phyloP scores from a whole-genome alignment of 37 sponge, comb jelly and placozoan genomes.

The Spongia lamella region DNA sequence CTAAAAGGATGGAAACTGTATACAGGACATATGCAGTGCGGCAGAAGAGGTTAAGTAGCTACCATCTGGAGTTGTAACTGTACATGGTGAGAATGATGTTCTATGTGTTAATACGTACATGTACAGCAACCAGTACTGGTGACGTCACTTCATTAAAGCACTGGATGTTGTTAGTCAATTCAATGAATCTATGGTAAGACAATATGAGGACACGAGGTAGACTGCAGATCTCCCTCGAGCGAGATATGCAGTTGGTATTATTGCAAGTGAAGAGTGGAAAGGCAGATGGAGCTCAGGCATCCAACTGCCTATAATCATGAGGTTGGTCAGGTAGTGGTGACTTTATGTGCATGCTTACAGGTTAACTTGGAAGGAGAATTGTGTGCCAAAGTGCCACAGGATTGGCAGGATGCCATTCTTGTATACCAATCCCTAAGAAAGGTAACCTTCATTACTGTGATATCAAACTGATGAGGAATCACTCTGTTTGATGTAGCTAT shows the following conservation, averaged over 20 bases:
- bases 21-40: slow-evolving; percentile 21
- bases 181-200: too few relatives aligned
- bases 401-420: slow-evolving; percentile 28
- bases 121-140: too few relatives aligned
- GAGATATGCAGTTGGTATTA: slow-evolving; percentile 17
- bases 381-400: not conserved
- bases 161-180: too few relatives aligned
- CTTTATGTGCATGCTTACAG: slow-evolving; percentile 3
- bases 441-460: slow-evolving; percentile 22
- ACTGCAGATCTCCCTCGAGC: slow-evolving; percentile 4
- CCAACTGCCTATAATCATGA: slow-evolving; percentile 26
- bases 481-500: not conserved
- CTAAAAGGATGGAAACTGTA: slow-evolving; percentile 5
- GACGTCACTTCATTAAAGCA: too few relatives aligned
- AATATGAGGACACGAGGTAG: too few relatives aligned
- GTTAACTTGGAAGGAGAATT: slow-evolving; percentile 23
- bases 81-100: too few relatives aligned
- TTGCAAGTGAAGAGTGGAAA: slow-evolving; percentile 35
- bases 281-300: slow-evolving; percentile 35
- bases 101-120: too few relatives aligned
- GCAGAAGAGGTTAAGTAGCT: not conserved
- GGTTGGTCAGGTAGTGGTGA: slow-evolving; percentile 35
- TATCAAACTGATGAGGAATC: too few relatives aligned
- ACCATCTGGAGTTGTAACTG: too few relatives aligned
- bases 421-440: slow-evolving; percentile 44